These are phyloP conservation scores for Pogoniulus pusillus DNA, from an alignment of 2,797 vertebrate species.

Conservation along the genomic window DNA sequence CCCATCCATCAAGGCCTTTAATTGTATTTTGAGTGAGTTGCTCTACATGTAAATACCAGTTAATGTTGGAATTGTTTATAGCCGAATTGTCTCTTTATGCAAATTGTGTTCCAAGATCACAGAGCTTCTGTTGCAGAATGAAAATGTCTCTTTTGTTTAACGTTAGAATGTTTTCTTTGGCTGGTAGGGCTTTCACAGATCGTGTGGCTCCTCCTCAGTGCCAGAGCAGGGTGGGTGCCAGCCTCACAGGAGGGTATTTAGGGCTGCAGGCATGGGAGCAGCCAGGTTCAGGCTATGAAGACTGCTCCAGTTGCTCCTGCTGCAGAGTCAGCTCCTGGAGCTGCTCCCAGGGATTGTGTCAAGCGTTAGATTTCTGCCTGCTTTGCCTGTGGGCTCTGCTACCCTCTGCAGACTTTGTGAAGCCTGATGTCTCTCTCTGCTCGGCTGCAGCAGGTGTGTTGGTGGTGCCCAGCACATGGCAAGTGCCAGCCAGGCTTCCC, in stretches of 20 bases:
- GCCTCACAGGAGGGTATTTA: neutral
- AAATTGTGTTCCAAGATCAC: constrained; percentile 76
- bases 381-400: neutral
- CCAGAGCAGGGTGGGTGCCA: neutral
- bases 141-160: constrained; percentile 75
- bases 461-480: neutral
- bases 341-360: neutral
- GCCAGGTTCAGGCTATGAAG: fast-evolving
- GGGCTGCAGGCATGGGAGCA: neutral
- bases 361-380: neutral
- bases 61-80: constrained; percentile 80
- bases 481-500: neutral
- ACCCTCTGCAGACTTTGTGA: no score
- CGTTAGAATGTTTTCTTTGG: constrained; percentile 53
- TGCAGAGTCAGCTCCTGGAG: neutral
- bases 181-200: constrained; percentile 39
- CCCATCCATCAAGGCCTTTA: constrained; percentile 76
- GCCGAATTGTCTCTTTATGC: constrained; percentile 81
- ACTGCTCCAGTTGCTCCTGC: neutral
- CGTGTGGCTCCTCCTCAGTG: neutral
- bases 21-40: constrained; percentile 80
- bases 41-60: constrained; percentile 81
- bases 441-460: fast-evolving
- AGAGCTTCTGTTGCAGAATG: constrained; percentile 68
- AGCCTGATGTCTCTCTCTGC: fast-evolving